Conservation (phyloP, 2,888 invertebrate species). For the Orchesella flavescens region DNA sequence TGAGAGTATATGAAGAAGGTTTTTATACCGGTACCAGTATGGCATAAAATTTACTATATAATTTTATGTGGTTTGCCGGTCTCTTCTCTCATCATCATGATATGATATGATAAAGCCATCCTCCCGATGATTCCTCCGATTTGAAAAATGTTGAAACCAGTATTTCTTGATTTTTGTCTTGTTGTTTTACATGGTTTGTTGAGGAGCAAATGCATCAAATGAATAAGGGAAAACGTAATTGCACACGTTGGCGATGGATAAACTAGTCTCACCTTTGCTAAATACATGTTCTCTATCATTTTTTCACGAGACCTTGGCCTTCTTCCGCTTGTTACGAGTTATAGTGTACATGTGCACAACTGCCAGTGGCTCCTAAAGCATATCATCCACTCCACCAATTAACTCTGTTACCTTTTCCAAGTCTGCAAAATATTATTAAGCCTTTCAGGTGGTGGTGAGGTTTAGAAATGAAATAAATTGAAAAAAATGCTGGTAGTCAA, state of each 20-base stretch:
- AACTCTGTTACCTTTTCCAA: background rate
- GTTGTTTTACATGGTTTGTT: conserved; percentile 33
- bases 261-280: conserved; percentile 37
- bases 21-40: conserved; percentile 57
- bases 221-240: conserved; percentile 39
- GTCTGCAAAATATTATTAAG: background rate
- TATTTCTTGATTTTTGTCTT: conserved; percentile 57
- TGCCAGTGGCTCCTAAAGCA: conserved; percentile 5
- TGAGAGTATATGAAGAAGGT: conserved; percentile 24
- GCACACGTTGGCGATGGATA: conserved; percentile 26
- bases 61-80: background rate
- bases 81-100: background rate
- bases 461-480: conserved; percentile 35
- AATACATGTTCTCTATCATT: conserved; percentile 10
- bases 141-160: conserved; percentile 43
- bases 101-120: background rate
- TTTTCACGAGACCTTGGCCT: conserved; percentile 57
- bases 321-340: conserved; percentile 56
- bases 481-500: conserved; percentile 50
- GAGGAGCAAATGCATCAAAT: background rate
- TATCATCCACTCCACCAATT: background rate
- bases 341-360: background rate
- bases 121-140: background rate
- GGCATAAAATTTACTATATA: background rate
- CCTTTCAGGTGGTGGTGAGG: background rate